Base-by-base conservation (phyloP, 2,797 vertebrate species). In the Tiaroga cobitis region DNA sequence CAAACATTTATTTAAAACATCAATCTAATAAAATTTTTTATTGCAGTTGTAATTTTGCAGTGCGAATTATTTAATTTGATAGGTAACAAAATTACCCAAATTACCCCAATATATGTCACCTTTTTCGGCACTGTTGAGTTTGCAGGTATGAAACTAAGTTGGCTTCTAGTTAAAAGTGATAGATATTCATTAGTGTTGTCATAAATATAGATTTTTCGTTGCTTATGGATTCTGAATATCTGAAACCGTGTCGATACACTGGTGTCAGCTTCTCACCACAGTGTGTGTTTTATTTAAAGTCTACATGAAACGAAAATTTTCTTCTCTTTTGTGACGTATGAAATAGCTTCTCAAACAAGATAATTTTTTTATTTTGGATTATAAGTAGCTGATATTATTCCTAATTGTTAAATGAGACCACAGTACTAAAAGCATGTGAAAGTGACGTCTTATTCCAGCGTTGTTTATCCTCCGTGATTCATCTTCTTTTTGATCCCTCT, bases 401-500 rank as follows among this genome's bases (percentile, higher is more conserved):
- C 46, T 18, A 0, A 49, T 49, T 29, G 56, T 54, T 16, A 76
- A 83, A 54, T 75, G 8, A 65, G 15, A 54, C 21, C 72, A 29
- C 65, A 51, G 5, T 49, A 5, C 10, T 51, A 46, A 65, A 51
- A 8, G 49, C 49, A 49, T 81, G 46, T 69, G 39, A 69, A 65
- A 76, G 49, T 26, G 73, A 16, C 63, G 13, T 65, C 29, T 21
- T 80, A 43, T 73, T 69, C 70, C 34, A 69, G n/a, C 13, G 18
- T 9, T 83, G 65, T 82, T 82, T 51, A 39, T 73, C 21, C 34
- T 56, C 1, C n/a, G 16, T 54, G 56, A 41, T 46, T 78, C 59
- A 51, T 79, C 65, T 49, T 80, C 67, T 81, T n/a, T 81, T 46
- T 41, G 19, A 54, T 34, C 46, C 59, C 18, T 67, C 37, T 54